These are phyloP conservation scores for Entelurus aequoreus DNA, from an alignment of 2,113 vertebrate genomes.

Conservation along the genomic window DNA sequence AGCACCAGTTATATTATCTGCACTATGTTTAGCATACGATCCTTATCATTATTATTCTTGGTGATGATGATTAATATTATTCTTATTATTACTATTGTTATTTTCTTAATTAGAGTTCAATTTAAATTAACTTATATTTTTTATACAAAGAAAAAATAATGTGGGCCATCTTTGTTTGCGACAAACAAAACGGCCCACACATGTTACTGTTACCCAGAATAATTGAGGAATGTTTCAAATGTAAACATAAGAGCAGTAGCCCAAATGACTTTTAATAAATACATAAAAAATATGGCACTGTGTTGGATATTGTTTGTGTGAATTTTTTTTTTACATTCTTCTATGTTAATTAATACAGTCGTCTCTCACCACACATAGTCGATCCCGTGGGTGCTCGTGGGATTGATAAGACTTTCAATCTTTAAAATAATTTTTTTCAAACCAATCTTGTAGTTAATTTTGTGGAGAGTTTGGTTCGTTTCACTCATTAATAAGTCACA, in stretches of 20 bases:
- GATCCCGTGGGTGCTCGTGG: too few species aligned
- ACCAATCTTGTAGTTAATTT: too few species aligned
- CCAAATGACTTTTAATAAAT: constrained; percentile 78
- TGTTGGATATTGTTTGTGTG: constrained; percentile 13
- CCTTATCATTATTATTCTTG: constrained; percentile 62
- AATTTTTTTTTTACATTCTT: background rate
- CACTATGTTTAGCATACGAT: constrained; percentile 78
- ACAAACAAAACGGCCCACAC: constrained; percentile 69
- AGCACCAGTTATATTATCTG: constrained; percentile 73
- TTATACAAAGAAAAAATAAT: constrained; percentile 75
- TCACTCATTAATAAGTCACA: too few species aligned
- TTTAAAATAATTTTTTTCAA: too few species aligned
- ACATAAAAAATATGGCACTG: constrained; percentile 48
- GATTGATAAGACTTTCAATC: too few species aligned
- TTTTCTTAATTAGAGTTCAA: constrained; percentile 80
- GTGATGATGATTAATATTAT: constrained; percentile 61
- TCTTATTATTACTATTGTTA: constrained; percentile 74
- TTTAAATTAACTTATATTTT: constrained; percentile 85
- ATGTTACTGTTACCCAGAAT: constrained; percentile 71
- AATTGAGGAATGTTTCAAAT: constrained; percentile 74
- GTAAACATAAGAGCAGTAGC: constrained; percentile 75
- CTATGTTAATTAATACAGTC: too few species aligned
- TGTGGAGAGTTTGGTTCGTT: too few species aligned
- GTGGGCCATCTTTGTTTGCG: constrained; percentile 76
- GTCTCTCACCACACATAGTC: too few species aligned